Conservation (phyloP, 2,888 invertebrate genomes). For the Poecilus cupreus region DNA sequence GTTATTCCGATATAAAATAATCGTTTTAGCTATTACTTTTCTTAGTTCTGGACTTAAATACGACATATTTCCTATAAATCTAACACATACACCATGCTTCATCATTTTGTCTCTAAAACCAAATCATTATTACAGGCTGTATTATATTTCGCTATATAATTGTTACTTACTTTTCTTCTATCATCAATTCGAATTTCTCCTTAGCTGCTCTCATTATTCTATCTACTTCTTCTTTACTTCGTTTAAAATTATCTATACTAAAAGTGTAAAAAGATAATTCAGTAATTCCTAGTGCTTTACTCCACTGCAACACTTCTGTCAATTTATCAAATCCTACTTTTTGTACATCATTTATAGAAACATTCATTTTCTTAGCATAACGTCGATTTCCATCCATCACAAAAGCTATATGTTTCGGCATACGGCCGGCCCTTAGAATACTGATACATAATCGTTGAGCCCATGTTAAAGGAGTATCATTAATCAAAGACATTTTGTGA, state of each 20-base stretch:
- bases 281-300: conserved; percentile 90
- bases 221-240: conserved; percentile 91
- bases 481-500: conserved; percentile 83
- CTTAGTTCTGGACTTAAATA: conserved; percentile 88
- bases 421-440: conserved; percentile 85
- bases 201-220: conserved; percentile 90
- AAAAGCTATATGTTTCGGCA: conserved; percentile 95
- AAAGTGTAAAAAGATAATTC: conserved; percentile 99
- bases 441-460: conserved; percentile 84
- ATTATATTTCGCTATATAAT: not conserved
- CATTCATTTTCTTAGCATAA: conserved; percentile 87
- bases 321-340: conserved; percentile 87
- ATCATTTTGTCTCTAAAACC: conserved; percentile 78
- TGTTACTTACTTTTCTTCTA: conserved; percentile 80
- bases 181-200: conserved; percentile 87
- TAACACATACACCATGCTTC: conserved; percentile 88
- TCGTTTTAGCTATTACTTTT: conserved; percentile 84
- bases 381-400: conserved; percentile 99
- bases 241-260: conserved; percentile 98
- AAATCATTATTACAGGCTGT: not conserved
- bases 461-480: conserved; percentile 83
- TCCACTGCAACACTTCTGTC: conserved; percentile 87
- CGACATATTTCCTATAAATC: conserved; percentile 89
- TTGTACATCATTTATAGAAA: conserved; percentile 88
- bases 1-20: conserved; percentile 86